These are phyloP conservation scores for Drosophila borborema DNA, from an alignment of 2,888 invertebrate genomes.

Conservation along the genomic window DNA sequence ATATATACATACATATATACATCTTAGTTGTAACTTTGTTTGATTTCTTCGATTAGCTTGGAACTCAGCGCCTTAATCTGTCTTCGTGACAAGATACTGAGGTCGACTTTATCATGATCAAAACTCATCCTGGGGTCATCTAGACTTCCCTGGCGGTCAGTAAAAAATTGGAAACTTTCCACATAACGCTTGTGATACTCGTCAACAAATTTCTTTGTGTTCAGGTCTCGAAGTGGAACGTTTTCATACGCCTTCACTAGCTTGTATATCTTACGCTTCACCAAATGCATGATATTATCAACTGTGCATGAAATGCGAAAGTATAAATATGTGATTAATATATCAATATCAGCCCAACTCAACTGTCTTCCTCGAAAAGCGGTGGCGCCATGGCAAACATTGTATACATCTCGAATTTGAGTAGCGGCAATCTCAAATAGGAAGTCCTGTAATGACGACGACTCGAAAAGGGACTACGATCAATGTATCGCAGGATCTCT, in stretches of 20 bases:
- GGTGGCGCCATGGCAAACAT: slow-evolving; percentile 72
- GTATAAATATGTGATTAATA: not conserved
- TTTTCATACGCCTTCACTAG: slow-evolving; percentile 63
- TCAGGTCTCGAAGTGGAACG: not conserved
- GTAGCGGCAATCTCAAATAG: slow-evolving; percentile 80
- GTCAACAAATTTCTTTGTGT: slow-evolving; percentile 10
- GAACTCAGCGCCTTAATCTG: slow-evolving; percentile 2
- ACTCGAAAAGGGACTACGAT: slow-evolving; percentile 54
- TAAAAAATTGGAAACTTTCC: not conserved
- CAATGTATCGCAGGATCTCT: slow-evolving; percentile 80
- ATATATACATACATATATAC: not conserved
- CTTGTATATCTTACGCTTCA: slow-evolving; percentile 72
- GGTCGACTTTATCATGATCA: not conserved
- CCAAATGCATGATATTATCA: slow-evolving; percentile 64
- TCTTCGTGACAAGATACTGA: not conserved
- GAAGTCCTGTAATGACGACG: slow-evolving; percentile 70
- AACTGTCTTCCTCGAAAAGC: slow-evolving; percentile 80
- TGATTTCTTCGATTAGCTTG: not conserved
- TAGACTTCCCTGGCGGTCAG: not conserved
- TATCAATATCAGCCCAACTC: slow-evolving; percentile 1
- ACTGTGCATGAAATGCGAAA: slow-evolving; percentile 48
- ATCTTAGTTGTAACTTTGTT: not conserved
- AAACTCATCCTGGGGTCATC: not conserved
- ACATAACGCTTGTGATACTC: slow-evolving; percentile 71
- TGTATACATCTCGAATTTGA: slow-evolving; percentile 80